These are phyloP conservation scores for Eupithecia inturbata DNA, from an alignment of 2,888 invertebrate genomes.

Conservation along the genomic window DNA sequence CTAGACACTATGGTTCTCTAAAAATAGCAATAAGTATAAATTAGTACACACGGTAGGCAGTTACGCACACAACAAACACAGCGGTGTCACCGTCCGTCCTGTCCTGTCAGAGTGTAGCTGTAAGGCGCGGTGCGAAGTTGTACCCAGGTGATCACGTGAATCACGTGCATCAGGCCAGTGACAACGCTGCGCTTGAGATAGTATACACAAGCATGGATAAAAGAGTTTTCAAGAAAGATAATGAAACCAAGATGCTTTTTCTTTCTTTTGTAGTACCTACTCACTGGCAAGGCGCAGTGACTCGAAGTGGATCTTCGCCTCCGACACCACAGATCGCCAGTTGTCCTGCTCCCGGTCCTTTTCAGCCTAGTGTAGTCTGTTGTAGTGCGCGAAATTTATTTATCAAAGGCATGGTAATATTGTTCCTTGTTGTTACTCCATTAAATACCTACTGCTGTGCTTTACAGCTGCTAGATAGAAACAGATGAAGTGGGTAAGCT, in stretches of 20 bases:
- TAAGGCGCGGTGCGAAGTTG: too few species aligned
- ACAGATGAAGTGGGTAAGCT: not conserved
- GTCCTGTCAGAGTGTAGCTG: too few species aligned
- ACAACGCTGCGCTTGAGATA: too few species aligned
- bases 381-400: not conserved
- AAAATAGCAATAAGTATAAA: too few species aligned
- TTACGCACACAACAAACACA: too few species aligned
- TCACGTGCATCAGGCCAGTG: too few species aligned
- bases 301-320: not conserved
- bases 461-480: not conserved
- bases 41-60: too few species aligned
- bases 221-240: not conserved
- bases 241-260: not conserved
- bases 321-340: not conserved
- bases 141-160: too few species aligned
- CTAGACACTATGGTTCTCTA: too few species aligned
- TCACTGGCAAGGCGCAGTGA: not conserved
- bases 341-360: not conserved
- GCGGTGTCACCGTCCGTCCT: too few species aligned
- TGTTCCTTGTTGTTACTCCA: not conserved
- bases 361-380: not conserved
- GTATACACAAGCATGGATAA: not conserved
- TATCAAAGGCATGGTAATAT: not conserved
- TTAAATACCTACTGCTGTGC: not conserved
- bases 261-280: not conserved